A percentile compares a stretch with the other conserved stretches of the same genome.
These are phyloP conservation scores for Naja naja DNA, from an alignment of 2,113 vertebrate genomes.

Conservation along the genomic window DNA sequence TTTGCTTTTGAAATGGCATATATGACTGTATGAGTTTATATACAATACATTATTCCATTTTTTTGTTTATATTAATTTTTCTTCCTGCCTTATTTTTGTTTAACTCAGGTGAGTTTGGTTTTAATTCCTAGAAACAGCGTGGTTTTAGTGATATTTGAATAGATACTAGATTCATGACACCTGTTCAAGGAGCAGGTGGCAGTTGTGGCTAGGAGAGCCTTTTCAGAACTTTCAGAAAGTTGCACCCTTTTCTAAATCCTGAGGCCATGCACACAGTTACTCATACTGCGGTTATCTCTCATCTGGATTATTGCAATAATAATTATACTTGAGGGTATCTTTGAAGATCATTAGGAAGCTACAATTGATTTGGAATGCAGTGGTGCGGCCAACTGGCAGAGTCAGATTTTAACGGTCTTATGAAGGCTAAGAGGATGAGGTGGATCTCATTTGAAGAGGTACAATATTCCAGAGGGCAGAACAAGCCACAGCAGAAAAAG, in stretches of 20 bases:
- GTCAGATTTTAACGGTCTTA: neutral
- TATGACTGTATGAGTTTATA: neutral
- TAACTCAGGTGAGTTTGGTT: neutral
- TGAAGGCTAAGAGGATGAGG: neutral
- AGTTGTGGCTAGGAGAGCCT: neutral
- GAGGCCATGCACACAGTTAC: neutral
- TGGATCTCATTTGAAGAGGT: neutral
- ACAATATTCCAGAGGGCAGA: neutral
- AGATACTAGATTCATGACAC: neutral
- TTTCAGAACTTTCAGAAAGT: neutral
- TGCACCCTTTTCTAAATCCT: neutral
- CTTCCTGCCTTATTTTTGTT: neutral
- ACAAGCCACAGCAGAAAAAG: neutral
- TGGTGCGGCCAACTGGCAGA: neutral
- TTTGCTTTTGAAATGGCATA: neutral
- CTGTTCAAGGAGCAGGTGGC: neutral
- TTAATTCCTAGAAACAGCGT: neutral
- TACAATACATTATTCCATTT: neutral
- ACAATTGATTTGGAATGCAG: neutral
- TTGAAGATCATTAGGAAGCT: neutral
- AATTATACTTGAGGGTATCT: neutral
- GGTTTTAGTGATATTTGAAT: neutral
- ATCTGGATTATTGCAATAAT: neutral
- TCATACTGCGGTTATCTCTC: neutral
- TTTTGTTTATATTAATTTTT: neutral